phyloP scores from a whole-genome alignment of 1,140 invertebrate genomes.

The Lepidurus packardi region DNA sequence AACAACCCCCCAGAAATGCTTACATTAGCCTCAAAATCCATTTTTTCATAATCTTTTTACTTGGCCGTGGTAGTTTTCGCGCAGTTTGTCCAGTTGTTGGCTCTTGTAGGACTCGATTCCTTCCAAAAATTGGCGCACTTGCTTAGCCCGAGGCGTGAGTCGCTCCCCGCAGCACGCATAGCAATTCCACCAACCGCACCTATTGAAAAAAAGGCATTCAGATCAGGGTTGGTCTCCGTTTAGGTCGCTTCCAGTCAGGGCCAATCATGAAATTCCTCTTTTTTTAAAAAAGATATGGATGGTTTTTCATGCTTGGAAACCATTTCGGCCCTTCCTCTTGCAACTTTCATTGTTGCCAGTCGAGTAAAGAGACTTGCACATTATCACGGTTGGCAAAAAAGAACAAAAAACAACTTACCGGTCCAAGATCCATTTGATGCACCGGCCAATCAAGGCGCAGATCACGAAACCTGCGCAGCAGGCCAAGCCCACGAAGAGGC shows the following conservation, averaged over 20 bases:
- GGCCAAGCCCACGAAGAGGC: constrained; percentile 70
- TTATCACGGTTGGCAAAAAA: neutral
- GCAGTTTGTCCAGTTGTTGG: constrained; percentile 74
- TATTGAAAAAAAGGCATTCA: neutral
- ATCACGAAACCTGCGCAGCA: constrained; percentile 71
- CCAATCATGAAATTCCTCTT: constrained; percentile 28
- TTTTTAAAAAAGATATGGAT: too few relatives aligned
- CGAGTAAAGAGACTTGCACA: neutral
- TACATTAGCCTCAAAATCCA: neutral
- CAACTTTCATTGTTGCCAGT: too few relatives aligned
- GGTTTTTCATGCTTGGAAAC: too few relatives aligned
- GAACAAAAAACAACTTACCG: constrained; percentile 53
- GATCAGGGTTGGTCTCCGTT: neutral
- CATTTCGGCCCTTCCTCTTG: too few relatives aligned
- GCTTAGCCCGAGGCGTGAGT: constrained; percentile 62
- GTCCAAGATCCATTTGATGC: constrained; percentile 61
- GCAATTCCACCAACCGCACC: constrained; percentile 43
- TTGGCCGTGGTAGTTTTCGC: constrained; percentile 87
- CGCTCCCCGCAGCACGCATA: constrained; percentile 57
- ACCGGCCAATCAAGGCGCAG: constrained; percentile 68
- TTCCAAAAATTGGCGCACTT: constrained; percentile 57
- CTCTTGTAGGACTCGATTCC: constrained; percentile 85
- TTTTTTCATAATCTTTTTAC: constrained; percentile 45
- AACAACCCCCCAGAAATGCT: constrained; percentile 15
- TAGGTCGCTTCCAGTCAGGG: neutral